These are phyloP conservation scores for Catotricha subobsoleta DNA, from an alignment of 2,888 invertebrate genomes.

Conservation along the genomic window DNA sequence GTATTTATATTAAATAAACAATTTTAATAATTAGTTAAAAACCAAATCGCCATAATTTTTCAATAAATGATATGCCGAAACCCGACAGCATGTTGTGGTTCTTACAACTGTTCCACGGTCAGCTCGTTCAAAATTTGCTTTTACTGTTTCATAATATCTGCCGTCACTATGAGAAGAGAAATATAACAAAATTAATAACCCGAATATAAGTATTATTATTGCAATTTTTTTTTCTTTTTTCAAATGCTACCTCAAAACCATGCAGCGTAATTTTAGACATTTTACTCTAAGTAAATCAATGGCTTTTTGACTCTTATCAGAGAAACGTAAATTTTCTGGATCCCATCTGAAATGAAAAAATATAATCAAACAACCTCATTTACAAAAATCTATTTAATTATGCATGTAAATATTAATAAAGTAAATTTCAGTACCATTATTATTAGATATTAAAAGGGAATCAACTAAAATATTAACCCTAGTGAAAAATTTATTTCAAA, in stretches of 20 bases:
- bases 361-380: neutral
- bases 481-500: too few species aligned
- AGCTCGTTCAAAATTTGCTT: constrained; percentile 97
- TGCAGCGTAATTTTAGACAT: constrained; percentile 78
- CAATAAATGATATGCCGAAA: constrained; percentile 83
- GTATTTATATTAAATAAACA: too few species aligned
- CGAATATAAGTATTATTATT: too few species aligned
- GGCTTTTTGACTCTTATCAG: constrained; percentile 98
- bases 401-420: too few species aligned
- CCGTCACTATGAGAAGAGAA: constrained; percentile 58
- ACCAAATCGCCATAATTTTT: constrained; percentile 87
- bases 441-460: too few species aligned
- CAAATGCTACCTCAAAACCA: constrained; percentile 63
- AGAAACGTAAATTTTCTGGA: constrained; percentile 93
- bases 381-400: neutral
- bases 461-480: too few species aligned
- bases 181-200: neutral
- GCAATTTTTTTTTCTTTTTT: constrained; percentile 11
- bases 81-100: constrained; percentile 88
- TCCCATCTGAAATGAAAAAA: constrained; percentile 52
- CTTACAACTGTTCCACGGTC: constrained; percentile 92
- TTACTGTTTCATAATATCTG: constrained; percentile 96
- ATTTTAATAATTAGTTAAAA: constrained; percentile 90
- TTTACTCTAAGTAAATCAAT: constrained; percentile 93
- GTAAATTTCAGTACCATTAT: too few species aligned